Evolutionary conservation across 2,888 invertebrate genomes (phyloP), one percentile per base, ranked within the genome.

Genomic region (Nymphalis c-album): DNA sequence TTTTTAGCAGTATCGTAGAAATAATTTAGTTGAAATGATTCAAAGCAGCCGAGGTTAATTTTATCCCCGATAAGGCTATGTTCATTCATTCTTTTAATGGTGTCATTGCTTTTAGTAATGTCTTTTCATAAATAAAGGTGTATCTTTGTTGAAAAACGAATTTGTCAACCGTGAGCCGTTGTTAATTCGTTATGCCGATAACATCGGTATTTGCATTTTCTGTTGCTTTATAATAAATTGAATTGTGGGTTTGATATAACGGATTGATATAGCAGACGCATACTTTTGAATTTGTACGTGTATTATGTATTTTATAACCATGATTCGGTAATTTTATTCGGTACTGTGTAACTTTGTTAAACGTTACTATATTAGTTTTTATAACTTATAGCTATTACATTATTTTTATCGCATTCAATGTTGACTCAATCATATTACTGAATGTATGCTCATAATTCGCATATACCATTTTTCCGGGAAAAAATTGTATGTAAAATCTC

Each of bases 171-270:
- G 62, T 17, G 35, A 35, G 18, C 48, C 60, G 60, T 61, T 22
- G 35, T 64, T 68, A 64, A 68, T 68, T 68, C 68, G 61, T 68
- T 61, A 64, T 46, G 51, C 13, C 47, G 64, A 69, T 69, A 65
- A 31, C 57, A 69, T 65, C 68, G 46, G 46, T 13, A 50, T 58
- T 26, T 53, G 18, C 31, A 45, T 58, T 50, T 57, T 62, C 40
- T 67, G 48, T 60, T 46, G 26, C 26, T 59, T 67, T 47, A 22
- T 60, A 68, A 60, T 60, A 63, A 63, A 63, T 31, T 60, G 26
- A 31, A 31, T 6, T 31, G 26, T 22, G 51, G 26, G 13, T 22
- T 51, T 1, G 5, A 22, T 51, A 51, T 22, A 51, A 51, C 13
- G 6, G n/a, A 17, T 16, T 47, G 16, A 26, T 51, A 20, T 13